Base-by-base conservation (phyloP, 2,888 invertebrate genomes). In the Pseudolycoriella hygida region DNA sequence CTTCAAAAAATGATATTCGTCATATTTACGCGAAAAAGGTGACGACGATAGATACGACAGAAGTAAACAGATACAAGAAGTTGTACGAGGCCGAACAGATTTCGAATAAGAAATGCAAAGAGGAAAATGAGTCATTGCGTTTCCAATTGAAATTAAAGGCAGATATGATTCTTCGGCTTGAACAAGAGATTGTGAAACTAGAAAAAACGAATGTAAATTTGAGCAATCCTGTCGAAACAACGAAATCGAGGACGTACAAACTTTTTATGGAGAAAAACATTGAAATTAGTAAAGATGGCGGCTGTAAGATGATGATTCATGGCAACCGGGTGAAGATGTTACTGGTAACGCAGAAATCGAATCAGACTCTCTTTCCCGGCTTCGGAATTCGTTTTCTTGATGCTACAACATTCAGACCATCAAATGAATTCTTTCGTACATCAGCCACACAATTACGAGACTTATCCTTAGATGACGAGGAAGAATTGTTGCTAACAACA, bases 391-490 rank as follows among this genome's bases (percentile, higher is more conserved):
- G 80, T 47, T 85, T 81, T 60, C 72, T 92, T 1, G 76, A 76
- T 54, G 67, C 73, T 2, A 62, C 76, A 0, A 76, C 75, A 37
- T 79, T 80, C 52, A 76, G 73, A 51, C 60, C 76, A 0, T 69
- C 74, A 0, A 14, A 14, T 14, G 74, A 76, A 40, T 88, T 82
- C 54, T 66, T 84, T 8, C 73, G 76, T 47, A 62, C 89, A 3
- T 92, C 93, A 52, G 67, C 70, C 0, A 77, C 81, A 53, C 67
- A 74, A 2, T 81, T 94, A 19, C 70, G 92, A 20, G 93, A 92
- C 55, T 66, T 93, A 15, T 70, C 74, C 0, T 86, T 85, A 52
- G 76, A 85, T 56, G 74, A 76, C 0, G 73, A 77, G 10, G 69
- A 74, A 37, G 78, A 81, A 48, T 58, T 80, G 44, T 58, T 93